Base-by-base conservation (phyloP, 2,888 invertebrate genomes). In the Stramonita haemastoma region DNA sequence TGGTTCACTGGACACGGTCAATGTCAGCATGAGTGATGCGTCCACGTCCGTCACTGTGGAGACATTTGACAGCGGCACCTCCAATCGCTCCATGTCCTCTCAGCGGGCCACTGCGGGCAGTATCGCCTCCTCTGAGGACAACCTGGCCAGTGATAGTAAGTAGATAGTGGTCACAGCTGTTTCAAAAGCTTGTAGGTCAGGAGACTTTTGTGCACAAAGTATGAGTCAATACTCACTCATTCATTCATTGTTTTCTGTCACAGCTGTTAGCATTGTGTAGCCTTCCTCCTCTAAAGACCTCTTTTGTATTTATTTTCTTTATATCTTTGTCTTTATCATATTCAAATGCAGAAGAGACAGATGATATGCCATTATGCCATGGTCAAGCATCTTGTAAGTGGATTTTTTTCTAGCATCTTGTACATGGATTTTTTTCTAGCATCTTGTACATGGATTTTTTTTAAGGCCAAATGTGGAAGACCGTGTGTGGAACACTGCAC, bases 1-100 rank as follows among this genome's bases (percentile, higher is more conserved):
- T 96, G 97, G 97, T 56, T 97, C 97, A 29, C 96, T 97, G 56
- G 97, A 97, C 93, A 97, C 97, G 11, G 96, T 97, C 93, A 96
- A 97, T 73, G 96, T 96, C 56, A 97, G 97, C 77, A 96, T 95
- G 92, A 95, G 95, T 92, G 95, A 95, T 91, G 95, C 95, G 0
- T 97, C 97, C 5, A 97, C 97, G 8, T 96, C 96, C 26, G 96
- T 97, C 73, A 97, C 97, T 13, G 95, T 97, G 92, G 97, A 97
- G 92, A 97, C 97, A 29, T 96, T 96, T 90, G 97, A 97, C 89
- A 96, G 96, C 79, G 94, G 95, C 70, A 95, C 95, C 26, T 96
- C 96, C 57, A 96, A 95, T 87, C 94, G 96, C 89, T 97, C 97
- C 29, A 96, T 97, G 91, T 96, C 96, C 87, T 97, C 97, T 4